Evolutionary conservation across 2,797 vertebrate genomes (phyloP).

Genomic region (Taenioides sp.): DNA sequence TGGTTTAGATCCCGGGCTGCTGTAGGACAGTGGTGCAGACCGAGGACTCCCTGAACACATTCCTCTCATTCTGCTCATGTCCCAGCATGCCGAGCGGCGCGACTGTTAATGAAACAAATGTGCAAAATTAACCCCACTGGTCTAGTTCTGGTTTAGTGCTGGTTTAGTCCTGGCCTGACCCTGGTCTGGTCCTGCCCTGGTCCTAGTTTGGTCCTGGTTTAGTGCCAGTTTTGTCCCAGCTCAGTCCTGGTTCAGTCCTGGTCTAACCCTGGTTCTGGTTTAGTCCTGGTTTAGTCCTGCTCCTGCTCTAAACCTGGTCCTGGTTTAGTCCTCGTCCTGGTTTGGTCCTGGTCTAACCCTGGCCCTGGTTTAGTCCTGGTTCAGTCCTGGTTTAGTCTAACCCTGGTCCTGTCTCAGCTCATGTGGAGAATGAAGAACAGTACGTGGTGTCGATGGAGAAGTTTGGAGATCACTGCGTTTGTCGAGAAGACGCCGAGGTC

Average conservation of each 20-base stretch:
- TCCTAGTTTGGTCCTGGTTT: neutral
- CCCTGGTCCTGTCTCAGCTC: conserved; percentile 71
- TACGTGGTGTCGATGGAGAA: conserved; percentile 91
- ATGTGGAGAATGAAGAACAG: conserved; percentile 94
- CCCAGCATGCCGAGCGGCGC: conserved; percentile 56
- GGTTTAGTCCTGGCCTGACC: neutral
- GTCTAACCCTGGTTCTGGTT: neutral
- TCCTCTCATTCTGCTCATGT: conserved; percentile 70
- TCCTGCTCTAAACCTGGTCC: neutral
- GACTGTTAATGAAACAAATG: neutral
- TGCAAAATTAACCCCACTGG: neutral
- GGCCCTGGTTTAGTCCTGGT: too few species aligned
- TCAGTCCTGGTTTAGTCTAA: neutral
- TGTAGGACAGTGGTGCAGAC: conserved; percentile 31
- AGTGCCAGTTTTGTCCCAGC: neutral
- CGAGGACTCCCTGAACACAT: conserved; percentile 50
- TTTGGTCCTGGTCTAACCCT: too few species aligned
- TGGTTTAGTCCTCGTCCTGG: too few species aligned
- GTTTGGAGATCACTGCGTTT: conserved; percentile 86
- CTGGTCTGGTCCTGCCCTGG: neutral
- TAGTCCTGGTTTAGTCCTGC: neutral
- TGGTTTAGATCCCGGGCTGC: conserved; percentile 4
- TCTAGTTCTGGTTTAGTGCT: neutral
- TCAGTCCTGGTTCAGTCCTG: neutral
- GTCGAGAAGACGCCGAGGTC: conserved; percentile 84